Evolutionary conservation across 2,113 vertebrate species (phyloP).

Genomic region (Sphyrna mokarran): DNA sequence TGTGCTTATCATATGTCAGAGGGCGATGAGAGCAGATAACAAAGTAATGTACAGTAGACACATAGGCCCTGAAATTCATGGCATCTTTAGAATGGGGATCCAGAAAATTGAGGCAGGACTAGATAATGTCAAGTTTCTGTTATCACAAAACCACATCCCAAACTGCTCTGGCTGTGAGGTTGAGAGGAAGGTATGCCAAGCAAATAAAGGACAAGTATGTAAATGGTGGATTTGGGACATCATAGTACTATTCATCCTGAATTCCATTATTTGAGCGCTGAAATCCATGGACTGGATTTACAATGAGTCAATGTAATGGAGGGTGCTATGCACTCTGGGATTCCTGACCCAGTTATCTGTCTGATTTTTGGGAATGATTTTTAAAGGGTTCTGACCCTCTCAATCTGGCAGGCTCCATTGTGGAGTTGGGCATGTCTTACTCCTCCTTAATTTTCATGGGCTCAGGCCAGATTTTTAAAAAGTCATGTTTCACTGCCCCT

Average conservation of each 20-base stretch:
- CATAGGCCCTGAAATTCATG: neutral
- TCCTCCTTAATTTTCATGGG: too few relatives aligned
- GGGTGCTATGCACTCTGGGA: too few relatives aligned
- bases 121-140: neutral
- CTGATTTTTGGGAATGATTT: too few relatives aligned
- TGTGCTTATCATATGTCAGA: neutral
- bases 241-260: neutral
- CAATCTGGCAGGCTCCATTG: too few relatives aligned
- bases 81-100: neutral
- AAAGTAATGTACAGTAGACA: neutral
- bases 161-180: neutral
- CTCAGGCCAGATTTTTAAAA: too few relatives aligned
- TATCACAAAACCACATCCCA: neutral
- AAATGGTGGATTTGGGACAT: neutral
- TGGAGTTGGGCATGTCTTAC: too few relatives aligned
- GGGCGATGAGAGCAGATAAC: neutral
- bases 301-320: too few relatives aligned
- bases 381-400: too few relatives aligned
- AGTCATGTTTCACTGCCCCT: too few relatives aligned
- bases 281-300: too few relatives aligned
- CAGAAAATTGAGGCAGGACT: neutral
- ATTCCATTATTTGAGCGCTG: neutral
- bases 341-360: too few relatives aligned
- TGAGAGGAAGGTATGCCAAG: neutral
- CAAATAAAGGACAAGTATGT: neutral